Base-by-base conservation (phyloP, 2,888 invertebrate genomes). In the Parascotia fuliginaria region DNA sequence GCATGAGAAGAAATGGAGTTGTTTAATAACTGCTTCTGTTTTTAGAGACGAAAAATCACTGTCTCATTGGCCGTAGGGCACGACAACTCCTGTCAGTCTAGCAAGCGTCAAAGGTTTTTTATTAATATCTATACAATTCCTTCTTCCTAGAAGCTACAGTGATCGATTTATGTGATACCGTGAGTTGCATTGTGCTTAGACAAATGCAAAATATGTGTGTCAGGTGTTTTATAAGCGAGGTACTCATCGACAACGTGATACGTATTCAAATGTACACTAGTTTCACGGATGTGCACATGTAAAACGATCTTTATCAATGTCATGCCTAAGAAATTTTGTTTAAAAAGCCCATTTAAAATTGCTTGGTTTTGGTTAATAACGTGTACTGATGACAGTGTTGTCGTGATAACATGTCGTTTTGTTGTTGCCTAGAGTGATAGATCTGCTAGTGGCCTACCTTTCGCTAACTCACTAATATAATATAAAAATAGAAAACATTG, bases 261-360 rank as follows among this genome's bases (percentile, higher is more conserved):
- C 57, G 66, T 57, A 67, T 65, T 42, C 55, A 63, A 69, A 69
- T 65, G 42, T 70, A 66, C 65, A 61, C 69, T 77, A 72, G 75
- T 83, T 82, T 84, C 85, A 87, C 87, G 88, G 84, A 83, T 77
- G 75, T 79, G 81, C 74, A 72, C 81, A 84, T 79, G 71, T 81
- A 72, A 78, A 78, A 62, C 77, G 79, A 89, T 89, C 79, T 75
- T 64, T 86, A 87, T 89, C 89, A 70, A 80, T 80, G 84, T 88
- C 89, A 89, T 86, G 89, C 57, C 62, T 43, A 74, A 70, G 71
- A 75, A 79, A 80, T 85, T 84, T 77, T 52, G 77, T 77, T 75
- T 79, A 74, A 83, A 83, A 81, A 66, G 52, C 60, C 60, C 56
- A 22, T n/a, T n/a, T n/a, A 11, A 36, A 36, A 9, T 1, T 9